Base-by-base conservation (phyloP, 2,113 vertebrate genomes). In the Vidua chalybeata region DNA sequence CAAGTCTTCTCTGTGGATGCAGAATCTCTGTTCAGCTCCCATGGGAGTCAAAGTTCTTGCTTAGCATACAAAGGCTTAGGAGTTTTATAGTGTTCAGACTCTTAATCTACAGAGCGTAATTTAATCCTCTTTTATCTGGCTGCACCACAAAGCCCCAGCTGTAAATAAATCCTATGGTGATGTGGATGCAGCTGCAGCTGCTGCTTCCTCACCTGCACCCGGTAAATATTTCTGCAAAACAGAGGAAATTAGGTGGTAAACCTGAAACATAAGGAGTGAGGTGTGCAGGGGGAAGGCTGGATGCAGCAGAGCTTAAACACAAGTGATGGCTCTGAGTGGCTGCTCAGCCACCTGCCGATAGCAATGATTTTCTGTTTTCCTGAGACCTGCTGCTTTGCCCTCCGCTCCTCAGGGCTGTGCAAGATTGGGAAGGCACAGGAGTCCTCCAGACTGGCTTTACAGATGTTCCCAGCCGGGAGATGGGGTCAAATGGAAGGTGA, bases 51-150 rank as follows among this genome's bases (percentile, higher is more conserved):
- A 84, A 97, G 93, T 97, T 98, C 96, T 97, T 96, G 93, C 93
- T 97, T 97, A 97, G 96, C 96, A 97, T 95, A 97, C 95, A 97
- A 97, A 97, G 87, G 90, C 93, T 95, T 97, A 96, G 80, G 95
- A 97, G 94, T 97, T 98, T 97, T 96, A 97, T 92, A 94, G 92
- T 94, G 92, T 95, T 97, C 55, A 73, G 96, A 87, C 91, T 96
- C 97, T 97, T 97, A 97, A 98, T 97, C 97, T 97, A 96, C 94
- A 97, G 94, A 97, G 87, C 71, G 45, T 94, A 96, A 97, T 97
- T 97, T 97, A 98, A 98, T 98, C 97, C 96, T 97, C 95, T 98
- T 96, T 94, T 92, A 97, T 96, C 93, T 94, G 80, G 94, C 97
- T 87, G 93, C 87, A 85, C 89, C 83, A 46, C 37, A 77, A 89